Evolutionary conservation across 2,888 invertebrate species (phyloP), one percentile per base, ranked within the genome.

Genomic region (Eristalis intricaria): DNA sequence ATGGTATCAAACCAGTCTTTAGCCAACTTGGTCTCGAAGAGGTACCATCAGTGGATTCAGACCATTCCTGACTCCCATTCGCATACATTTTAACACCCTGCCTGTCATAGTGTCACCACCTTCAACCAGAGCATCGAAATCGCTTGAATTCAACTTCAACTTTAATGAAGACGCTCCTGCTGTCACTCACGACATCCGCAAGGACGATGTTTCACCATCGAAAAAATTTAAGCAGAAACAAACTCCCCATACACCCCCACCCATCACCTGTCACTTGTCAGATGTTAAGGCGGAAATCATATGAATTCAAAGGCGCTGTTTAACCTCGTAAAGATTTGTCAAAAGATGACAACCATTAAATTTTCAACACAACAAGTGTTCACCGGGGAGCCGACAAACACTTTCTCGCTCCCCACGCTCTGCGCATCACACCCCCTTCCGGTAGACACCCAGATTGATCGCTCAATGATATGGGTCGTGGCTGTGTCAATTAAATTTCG

Each of bases 401-500:
- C 50, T 19, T 8, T 19, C 19, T n/a, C 50, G 5, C 50, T 8
- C 19, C 19, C 15, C 43, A 2, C 43, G 15, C n/a, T n/a, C 43
- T 15, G 4, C 13, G 1, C 43, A 5, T 4, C 19, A 19, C n/a
- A 26, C 23, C 26, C 23, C 10, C 23, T 22, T 50, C 13, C 13
- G 4, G n/a, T 0, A 11, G 1, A 50, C 4, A 69, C 22, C 40
- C 40, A 40, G 60, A 68, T 76, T 74, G 78, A 84, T 84, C 23
- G 43, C 56, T 38, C 73, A 26, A 56, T 78, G 73, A 84, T 78
- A 63, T 69, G 69, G 69, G 73, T 74, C 68, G 69, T 58, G 23
- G 29, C 35, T 15, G 60, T 80, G 79, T 80, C 84, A 79, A 84
- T 84, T 70, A 79, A 84, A 79, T 79, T 84, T 79, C 29, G 26